A percentile compares a stretch with the other conserved stretches of the same genome.
Evolutionary conservation across 1,140 invertebrate genomes (phyloP).

Genomic region (Bombus waltoni): DNA sequence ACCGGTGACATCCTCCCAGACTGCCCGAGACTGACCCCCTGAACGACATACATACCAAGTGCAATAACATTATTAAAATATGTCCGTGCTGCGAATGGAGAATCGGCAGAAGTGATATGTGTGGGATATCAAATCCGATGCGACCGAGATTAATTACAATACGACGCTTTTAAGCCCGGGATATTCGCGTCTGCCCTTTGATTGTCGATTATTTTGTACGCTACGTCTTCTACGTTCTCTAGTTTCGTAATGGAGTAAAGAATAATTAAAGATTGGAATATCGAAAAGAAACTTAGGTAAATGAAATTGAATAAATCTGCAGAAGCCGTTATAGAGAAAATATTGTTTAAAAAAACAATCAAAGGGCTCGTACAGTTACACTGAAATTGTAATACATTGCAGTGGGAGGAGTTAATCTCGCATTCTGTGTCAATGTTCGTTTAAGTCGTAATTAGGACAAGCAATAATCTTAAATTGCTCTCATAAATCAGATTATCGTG

Average conservation of each 20-base stretch:
- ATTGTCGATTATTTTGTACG: neutral
- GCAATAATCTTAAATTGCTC: neutral
- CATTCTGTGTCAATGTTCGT: neutral
- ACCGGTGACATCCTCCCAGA: constrained; percentile 99
- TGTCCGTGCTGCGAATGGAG: constrained; percentile 72
- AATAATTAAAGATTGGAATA: neutral
- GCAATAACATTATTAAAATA: constrained; percentile 81
- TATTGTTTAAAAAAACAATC: neutral
- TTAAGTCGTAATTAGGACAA: neutral
- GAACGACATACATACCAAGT: constrained; percentile 80
- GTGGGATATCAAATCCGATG: constrained; percentile 52
- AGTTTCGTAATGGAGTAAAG: neutral
- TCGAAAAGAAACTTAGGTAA: too few relatives aligned
- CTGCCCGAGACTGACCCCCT: constrained; percentile 96
- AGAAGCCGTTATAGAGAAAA: neutral
- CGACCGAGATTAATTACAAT: constrained; percentile 73
- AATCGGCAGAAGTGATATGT: constrained; percentile 70
- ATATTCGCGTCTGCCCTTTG: neutral
- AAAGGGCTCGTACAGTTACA: neutral
- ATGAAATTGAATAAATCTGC: neutral
- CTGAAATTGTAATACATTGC: neutral
- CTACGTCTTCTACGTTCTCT: neutral
- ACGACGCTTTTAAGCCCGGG: neutral
- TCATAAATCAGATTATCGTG: neutral
- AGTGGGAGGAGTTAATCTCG: too few relatives aligned